Base-by-base conservation (phyloP, 2,113 vertebrate genomes). In the Pterocles burchelli region DNA sequence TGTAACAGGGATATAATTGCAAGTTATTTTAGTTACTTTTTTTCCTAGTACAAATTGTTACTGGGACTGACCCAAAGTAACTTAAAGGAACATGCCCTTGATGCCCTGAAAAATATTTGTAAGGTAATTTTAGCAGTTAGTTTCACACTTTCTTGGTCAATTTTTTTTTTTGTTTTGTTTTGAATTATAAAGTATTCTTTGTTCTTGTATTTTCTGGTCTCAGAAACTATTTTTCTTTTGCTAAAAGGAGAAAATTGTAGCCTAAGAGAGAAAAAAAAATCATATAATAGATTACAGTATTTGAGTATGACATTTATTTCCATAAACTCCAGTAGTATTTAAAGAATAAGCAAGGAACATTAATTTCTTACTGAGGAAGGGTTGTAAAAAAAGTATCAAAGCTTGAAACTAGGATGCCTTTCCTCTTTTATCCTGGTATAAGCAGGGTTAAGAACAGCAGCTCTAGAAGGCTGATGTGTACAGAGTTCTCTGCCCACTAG, bases 21-120 rank as follows among this genome's bases (percentile, higher is more conserved):
- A n/a, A 68, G 73, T 80, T 66, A 65, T 63, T 96, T 93, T 46
- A 90, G 72, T 73, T 90, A 75, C 13, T 29, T 90, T 85, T 85
- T 73, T 65, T 43, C 22, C 21, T 36, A 36, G 36, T 65, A 41
- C 63, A 66, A 82, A 72, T n/a, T 49, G 20, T 66, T 78, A 25
- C 33, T 57, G 29, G 49, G 55, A 38, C 41, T 86, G n/a, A 11
- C 34, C 65, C 41, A 55, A 67, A n/a, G 25, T 59, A 54, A 66
- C 33, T 55, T 59, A 46, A 55, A 55, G 66, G 13, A 51, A 41
- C 22, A 6, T 55, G 43, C 3, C 15, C 46, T 58, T 74, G 63
- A 36, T 71, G 55, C 10, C 43, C 36, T 78, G 49, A 75, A 66
- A 82, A 79, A 61, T 43, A 59, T 11, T 61, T 52, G 28, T 19